These are phyloP conservation scores for Trialeurodes vaporariorum DNA, from an alignment of 1,140 invertebrate genomes.

Conservation along the genomic window DNA sequence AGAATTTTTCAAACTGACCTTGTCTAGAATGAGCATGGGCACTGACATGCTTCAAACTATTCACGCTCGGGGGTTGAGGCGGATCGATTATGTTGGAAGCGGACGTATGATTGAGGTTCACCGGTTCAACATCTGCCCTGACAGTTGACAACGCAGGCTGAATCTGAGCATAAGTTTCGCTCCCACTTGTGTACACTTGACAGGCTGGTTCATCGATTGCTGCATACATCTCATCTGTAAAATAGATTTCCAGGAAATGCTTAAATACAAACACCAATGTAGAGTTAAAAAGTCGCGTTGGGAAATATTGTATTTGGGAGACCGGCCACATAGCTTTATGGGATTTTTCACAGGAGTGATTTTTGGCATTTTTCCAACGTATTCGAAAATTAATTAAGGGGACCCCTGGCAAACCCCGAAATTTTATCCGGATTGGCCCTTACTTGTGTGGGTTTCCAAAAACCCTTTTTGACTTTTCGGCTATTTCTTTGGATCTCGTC, in stretches of 20 bases:
- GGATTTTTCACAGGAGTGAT: no score
- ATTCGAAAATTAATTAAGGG: no score
- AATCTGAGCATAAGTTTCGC: constrained; percentile 79
- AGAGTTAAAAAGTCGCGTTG: no score
- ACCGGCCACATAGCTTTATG: no score
- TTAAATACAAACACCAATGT: no score
- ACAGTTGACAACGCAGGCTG: constrained; percentile 38
- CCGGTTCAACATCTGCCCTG: neutral
- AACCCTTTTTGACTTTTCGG: no score
- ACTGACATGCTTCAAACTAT: constrained; percentile 45
- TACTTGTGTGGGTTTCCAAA: no score
- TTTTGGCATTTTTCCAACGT: no score
- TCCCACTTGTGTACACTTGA: constrained; percentile 59
- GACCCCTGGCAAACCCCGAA: no score
- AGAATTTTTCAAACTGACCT: constrained; percentile 46
- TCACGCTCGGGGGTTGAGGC: constrained; percentile 44
- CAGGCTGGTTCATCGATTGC: constrained; percentile 71
- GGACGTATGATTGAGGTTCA: constrained; percentile 25
- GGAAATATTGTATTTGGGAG: no score
- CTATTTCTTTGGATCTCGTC: no score
- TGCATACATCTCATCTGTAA: constrained; percentile 74
- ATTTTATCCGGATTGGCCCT: no score
- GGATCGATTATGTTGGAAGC: constrained; percentile 39
- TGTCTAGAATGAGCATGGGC: constrained; percentile 43
- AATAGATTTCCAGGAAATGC: constrained; percentile 22